Evolutionary conservation across 2,113 vertebrate species (phyloP).

Genomic region (Aspidoscelis tigris): DNA sequence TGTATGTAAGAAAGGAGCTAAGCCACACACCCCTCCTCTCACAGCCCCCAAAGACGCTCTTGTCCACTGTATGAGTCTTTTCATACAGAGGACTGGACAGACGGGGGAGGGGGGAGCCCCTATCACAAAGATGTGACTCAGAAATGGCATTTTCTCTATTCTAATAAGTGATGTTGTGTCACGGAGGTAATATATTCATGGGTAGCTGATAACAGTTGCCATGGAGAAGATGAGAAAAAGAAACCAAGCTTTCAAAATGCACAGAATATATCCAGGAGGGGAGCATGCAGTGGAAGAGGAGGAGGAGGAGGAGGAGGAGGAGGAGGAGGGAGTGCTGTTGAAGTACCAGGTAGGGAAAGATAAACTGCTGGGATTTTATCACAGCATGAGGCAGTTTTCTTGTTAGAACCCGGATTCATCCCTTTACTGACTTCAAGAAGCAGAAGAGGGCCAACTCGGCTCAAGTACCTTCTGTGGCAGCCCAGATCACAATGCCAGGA

Average conservation of each 20-base stretch:
- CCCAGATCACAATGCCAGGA: background rate
- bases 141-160: constrained; percentile 51
- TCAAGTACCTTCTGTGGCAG: background rate
- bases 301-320: constrained; percentile 32
- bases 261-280: constrained; percentile 3
- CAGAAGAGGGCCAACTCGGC: background rate
- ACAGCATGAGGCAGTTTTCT: background rate
- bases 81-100: constrained; percentile 22
- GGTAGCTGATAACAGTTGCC: constrained; percentile 55
- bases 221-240: constrained; percentile 52
- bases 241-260: constrained; percentile 33
- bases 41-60: background rate
- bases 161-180: constrained; percentile 46
- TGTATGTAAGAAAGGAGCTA: background rate
- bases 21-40: background rate
- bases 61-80: background rate
- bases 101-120: background rate
- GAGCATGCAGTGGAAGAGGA: background rate
- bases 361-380: background rate
- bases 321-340: background rate
- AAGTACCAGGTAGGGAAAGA: background rate
- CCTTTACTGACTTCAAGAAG: background rate
- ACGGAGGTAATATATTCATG: constrained; percentile 64
- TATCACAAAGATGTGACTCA: constrained; percentile 50
- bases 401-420: background rate